A percentile compares a stretch with the other conserved stretches of the same genome.
phyloP scores from a whole-genome alignment of 2,888 invertebrate genomes.

The Torymus aiolomorphi region DNA sequence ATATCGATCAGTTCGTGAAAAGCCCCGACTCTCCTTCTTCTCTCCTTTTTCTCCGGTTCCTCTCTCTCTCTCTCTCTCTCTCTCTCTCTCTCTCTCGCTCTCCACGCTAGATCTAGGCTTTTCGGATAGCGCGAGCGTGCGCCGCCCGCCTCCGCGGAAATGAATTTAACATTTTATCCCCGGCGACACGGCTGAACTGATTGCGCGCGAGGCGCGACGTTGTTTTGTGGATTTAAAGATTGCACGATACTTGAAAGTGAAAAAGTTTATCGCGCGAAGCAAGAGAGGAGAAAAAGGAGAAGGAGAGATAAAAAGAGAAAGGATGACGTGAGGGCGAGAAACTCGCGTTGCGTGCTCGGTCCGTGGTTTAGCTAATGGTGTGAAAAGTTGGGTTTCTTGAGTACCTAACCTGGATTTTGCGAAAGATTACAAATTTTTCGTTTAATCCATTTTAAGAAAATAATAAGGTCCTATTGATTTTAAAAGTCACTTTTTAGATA shows the following conservation, averaged over 20 bases:
- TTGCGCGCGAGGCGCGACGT: not conserved
- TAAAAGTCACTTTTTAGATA: too few relatives aligned
- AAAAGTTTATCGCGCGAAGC: not conserved
- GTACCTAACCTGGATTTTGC: too few relatives aligned
- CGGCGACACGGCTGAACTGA: not conserved
- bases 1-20: too few relatives aligned
- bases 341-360: not conserved
- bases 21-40: too few relatives aligned
- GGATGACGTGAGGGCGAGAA: not conserved
- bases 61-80: not conserved
- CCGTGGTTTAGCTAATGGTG: not conserved
- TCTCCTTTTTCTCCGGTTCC: constrained; percentile 12
- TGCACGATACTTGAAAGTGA: too few relatives aligned
- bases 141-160: not conserved
- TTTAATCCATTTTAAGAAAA: too few relatives aligned
- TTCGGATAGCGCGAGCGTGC: too few relatives aligned
- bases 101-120: not conserved
- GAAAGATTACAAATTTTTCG: too few relatives aligned
- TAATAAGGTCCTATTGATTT: too few relatives aligned
- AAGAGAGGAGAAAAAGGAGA: not conserved
- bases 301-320: not conserved
- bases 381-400: not conserved
- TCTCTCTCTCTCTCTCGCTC: not conserved
- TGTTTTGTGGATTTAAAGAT: constrained; percentile 25
- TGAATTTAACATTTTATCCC: constrained; percentile 16